phyloP scores from a whole-genome alignment of 2,888 invertebrate genomes.

The Lycaena phlaeas region DNA sequence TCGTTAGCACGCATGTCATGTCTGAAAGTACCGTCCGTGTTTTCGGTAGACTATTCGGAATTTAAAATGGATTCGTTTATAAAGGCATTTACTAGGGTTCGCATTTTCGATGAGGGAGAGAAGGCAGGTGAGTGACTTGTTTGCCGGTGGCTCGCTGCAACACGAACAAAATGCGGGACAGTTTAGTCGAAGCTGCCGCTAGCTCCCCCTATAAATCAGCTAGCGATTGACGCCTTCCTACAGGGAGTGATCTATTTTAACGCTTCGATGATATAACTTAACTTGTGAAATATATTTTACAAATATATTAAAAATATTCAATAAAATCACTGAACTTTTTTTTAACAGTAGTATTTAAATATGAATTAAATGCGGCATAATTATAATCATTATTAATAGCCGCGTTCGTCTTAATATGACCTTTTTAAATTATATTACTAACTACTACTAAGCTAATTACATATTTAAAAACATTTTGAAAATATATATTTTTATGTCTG shows the following conservation, averaged over 20 bases:
- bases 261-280: conserved; percentile 59
- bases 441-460: too few relatives aligned
- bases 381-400: too few relatives aligned
- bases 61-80: conserved; percentile 68
- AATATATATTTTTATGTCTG: too few relatives aligned
- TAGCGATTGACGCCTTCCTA: conserved; percentile 68
- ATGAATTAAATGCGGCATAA: too few relatives aligned
- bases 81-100: conserved; percentile 62
- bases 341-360: too few relatives aligned
- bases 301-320: neutral
- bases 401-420: too few relatives aligned
- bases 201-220: conserved; percentile 67
- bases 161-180: conserved; percentile 64
- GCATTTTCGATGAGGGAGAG: conserved; percentile 63
- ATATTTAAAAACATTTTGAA: too few relatives aligned
- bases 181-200: conserved; percentile 59
- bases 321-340: too few relatives aligned
- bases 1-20: conserved; percentile 67
- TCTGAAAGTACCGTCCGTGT: conserved; percentile 58
- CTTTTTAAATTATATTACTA: too few relatives aligned
- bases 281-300: conserved; percentile 25
- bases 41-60: conserved; percentile 61
- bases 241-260: conserved; percentile 70
- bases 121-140: conserved; percentile 71
- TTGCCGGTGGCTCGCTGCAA: conserved; percentile 52